Conservation (phyloP, 2,888 invertebrate genomes). For the Phragmatobia fuliginosa region DNA sequence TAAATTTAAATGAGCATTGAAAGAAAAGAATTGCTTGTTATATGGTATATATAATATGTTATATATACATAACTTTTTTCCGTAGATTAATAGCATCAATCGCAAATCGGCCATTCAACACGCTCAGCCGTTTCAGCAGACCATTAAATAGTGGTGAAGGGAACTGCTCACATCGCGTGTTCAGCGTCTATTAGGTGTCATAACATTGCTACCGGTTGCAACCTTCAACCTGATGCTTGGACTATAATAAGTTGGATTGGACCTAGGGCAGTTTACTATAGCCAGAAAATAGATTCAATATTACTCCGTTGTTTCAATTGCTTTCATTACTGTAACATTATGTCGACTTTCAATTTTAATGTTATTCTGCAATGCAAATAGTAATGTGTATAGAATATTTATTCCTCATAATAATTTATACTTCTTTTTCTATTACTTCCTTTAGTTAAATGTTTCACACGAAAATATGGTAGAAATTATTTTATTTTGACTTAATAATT, state of each 20-base stretch:
- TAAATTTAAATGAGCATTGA: constrained; percentile 22
- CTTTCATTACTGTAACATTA: not conserved
- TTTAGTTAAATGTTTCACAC: no score
- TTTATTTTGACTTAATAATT: no score
- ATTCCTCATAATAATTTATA: no score
- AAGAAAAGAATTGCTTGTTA: constrained; percentile 33
- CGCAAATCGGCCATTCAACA: constrained; percentile 60
- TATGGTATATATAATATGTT: constrained; percentile 27
- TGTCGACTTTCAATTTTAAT: no score
- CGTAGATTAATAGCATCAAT: constrained; percentile 62
- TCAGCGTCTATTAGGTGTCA: constrained; percentile 83
- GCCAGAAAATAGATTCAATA: not conserved
- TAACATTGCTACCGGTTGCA: constrained; percentile 69
- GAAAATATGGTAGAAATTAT: no score
- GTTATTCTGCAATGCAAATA: no score
- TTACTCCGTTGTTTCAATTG: not conserved
- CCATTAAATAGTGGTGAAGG: constrained; percentile 67
- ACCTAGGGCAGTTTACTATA: not conserved
- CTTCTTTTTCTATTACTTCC: no score
- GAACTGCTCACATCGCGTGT: constrained; percentile 75
- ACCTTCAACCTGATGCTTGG: constrained; percentile 59
- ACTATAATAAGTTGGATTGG: constrained; percentile 40
- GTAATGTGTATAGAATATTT: no score
- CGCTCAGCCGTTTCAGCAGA: constrained; percentile 60
- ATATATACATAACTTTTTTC: constrained; percentile 37